Evolutionary conservation across 2,797 vertebrate species (phyloP).

Genomic region (Acropternis orthonyx): DNA sequence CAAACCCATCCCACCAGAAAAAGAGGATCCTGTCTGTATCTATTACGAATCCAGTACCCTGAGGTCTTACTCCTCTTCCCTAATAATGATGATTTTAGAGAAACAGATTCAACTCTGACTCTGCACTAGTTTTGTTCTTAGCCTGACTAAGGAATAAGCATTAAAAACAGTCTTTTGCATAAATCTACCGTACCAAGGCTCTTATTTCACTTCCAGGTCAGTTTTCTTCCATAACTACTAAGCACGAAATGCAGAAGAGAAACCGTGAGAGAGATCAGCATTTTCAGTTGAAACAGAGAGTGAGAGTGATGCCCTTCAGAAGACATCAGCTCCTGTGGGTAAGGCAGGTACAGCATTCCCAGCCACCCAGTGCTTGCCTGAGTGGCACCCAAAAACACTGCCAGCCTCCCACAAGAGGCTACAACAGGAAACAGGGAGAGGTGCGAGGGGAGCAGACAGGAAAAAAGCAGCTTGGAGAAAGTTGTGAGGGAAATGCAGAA

Average conservation of each 20-base stretch:
- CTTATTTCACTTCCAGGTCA: slow-evolving; percentile 14
- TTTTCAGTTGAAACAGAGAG: not conserved
- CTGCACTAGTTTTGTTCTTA: not conserved
- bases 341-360: not conserved
- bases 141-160: not conserved
- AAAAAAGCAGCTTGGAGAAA: not conserved
- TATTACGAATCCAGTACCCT: not conserved
- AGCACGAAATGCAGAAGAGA: slow-evolving; percentile 49
- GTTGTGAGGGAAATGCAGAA: not conserved
- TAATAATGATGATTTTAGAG: not conserved
- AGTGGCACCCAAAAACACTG: not conserved
- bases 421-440: fast-evolving
- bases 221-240: not conserved
- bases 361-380: not conserved
- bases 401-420: not conserved
- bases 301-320: not conserved
- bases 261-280: not conserved
- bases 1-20: not conserved
- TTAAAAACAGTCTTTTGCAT: not conserved
- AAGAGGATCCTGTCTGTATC: not conserved
- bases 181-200: not conserved
- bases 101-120: not conserved
- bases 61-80: not conserved
- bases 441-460: fast-evolving
- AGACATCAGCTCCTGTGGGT: not conserved